A percentile compares a stretch with the other conserved stretches of the same genome.
These are phyloP conservation scores for Sthenelais limicola DNA, from an alignment of 2,888 invertebrate species.

Conservation along the genomic window DNA sequence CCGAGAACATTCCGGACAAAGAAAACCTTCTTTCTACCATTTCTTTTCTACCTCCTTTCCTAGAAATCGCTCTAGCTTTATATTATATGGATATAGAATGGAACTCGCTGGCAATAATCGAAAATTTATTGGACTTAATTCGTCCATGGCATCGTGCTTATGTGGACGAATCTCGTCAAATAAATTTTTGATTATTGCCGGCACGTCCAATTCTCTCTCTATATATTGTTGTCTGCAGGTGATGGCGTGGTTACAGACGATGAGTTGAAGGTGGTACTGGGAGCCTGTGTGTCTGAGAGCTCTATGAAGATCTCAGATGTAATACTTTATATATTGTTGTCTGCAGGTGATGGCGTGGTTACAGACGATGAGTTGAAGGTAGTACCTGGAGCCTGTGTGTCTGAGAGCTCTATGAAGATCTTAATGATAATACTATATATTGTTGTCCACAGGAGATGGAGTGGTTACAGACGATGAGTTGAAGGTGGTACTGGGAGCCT, in stretches of 20 bases:
- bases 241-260: constrained; percentile 21
- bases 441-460: constrained; percentile 21
- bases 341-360: constrained; percentile 29
- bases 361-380: constrained; percentile 20
- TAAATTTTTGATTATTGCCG: too few species aligned
- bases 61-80: too few species aligned
- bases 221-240: too few species aligned
- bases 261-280: constrained; percentile 18
- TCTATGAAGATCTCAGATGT: constrained; percentile 8
- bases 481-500: constrained; percentile 13
- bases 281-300: constrained; percentile 36
- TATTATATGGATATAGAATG: too few species aligned
- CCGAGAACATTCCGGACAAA: too few species aligned
- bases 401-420: constrained; percentile 23
- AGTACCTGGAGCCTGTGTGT: constrained; percentile 26
- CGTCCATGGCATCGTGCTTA: too few species aligned
- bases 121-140: too few species aligned
- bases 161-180: too few species aligned
- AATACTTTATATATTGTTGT: constrained; percentile 11
- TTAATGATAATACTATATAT: background rate
- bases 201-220: too few species aligned
- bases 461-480: constrained; percentile 22
- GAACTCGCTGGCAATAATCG: too few species aligned
- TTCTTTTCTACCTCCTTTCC: too few species aligned
- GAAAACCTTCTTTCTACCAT: too few species aligned